Evolutionary conservation across 1,140 invertebrate species (phyloP).

Genomic region (Pseudomyrmex flavicornis): DNA sequence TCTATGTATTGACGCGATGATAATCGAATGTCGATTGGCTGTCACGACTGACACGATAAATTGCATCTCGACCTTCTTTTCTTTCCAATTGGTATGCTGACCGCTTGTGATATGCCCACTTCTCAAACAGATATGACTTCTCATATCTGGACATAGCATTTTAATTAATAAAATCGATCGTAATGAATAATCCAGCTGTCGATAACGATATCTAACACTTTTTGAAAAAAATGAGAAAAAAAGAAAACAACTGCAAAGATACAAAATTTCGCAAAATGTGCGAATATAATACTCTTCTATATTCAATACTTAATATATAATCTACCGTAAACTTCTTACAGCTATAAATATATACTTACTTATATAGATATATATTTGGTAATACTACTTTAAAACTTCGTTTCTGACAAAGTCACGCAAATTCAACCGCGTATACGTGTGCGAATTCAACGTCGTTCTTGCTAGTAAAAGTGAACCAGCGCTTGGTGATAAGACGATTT

Average conservation of each 20-base stretch:
- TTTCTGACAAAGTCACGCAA: slow-evolving; percentile 55
- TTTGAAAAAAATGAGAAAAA: neutral
- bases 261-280: neutral
- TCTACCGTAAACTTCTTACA: neutral
- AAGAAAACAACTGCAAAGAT: neutral
- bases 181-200: slow-evolving; percentile 51
- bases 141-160: slow-evolving; percentile 57
- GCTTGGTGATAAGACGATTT: slow-evolving; percentile 68
- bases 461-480: slow-evolving; percentile 62
- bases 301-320: neutral
- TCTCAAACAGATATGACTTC: slow-evolving; percentile 45
- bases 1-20: slow-evolving; percentile 27
- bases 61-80: slow-evolving; percentile 65
- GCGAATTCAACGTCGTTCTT: slow-evolving; percentile 43
- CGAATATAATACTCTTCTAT: neutral
- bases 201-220: slow-evolving; percentile 24
- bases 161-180: slow-evolving; percentile 62
- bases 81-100: slow-evolving; percentile 36
- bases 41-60: slow-evolving; percentile 67
- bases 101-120: slow-evolving; percentile 51
- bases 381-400: neutral
- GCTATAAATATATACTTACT: neutral
- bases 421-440: slow-evolving; percentile 30
- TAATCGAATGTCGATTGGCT: slow-evolving; percentile 62
- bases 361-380: neutral